A percentile compares a stretch with the other conserved stretches of the same genome.
These are phyloP conservation scores for Dissostichus mawsoni DNA, from an alignment of 2,113 vertebrate species.

Conservation along the genomic window DNA sequence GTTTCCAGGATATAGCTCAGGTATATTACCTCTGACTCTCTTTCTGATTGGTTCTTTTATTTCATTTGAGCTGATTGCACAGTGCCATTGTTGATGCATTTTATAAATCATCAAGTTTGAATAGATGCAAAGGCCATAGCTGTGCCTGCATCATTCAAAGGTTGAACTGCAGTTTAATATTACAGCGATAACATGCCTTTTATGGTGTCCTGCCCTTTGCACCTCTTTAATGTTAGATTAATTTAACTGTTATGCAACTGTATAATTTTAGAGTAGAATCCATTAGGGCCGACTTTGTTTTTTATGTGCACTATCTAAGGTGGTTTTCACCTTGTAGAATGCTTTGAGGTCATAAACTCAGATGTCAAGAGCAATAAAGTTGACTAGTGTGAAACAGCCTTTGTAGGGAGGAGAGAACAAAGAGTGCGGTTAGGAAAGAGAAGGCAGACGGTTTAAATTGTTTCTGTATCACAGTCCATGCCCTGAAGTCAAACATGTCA, in stretches of 20 bases:
- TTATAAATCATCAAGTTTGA: not conserved
- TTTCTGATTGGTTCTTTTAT: not conserved
- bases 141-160: not conserved
- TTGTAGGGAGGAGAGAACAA: not conserved
- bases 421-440: slow-evolving; percentile 34
- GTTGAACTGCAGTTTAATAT: not conserved
- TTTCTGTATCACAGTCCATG: not conserved
- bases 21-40: not conserved
- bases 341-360: slow-evolving; percentile 21
- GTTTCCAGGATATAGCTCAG: not conserved
- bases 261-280: slow-evolving; percentile 9
- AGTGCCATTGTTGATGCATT: not conserved
- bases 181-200: slow-evolving; percentile 4
- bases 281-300: slow-evolving; percentile 20
- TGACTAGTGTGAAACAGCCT: slow-evolving; percentile 50
- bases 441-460: slow-evolving; percentile 38
- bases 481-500: slow-evolving; percentile 23
- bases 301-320: slow-evolving; percentile 31
- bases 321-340: slow-evolving; percentile 12
- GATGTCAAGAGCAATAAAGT: slow-evolving; percentile 43
- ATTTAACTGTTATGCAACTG: slow-evolving; percentile 40
- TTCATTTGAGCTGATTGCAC: not conserved
- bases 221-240: slow-evolving; percentile 15
- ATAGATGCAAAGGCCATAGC: not conserved
- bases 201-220: slow-evolving; percentile 8